These are phyloP conservation scores for Heliocidaris erythrogramma DNA, from an alignment of 35 echinoderm and acorn worm genomes.

Conservation along the genomic window DNA sequence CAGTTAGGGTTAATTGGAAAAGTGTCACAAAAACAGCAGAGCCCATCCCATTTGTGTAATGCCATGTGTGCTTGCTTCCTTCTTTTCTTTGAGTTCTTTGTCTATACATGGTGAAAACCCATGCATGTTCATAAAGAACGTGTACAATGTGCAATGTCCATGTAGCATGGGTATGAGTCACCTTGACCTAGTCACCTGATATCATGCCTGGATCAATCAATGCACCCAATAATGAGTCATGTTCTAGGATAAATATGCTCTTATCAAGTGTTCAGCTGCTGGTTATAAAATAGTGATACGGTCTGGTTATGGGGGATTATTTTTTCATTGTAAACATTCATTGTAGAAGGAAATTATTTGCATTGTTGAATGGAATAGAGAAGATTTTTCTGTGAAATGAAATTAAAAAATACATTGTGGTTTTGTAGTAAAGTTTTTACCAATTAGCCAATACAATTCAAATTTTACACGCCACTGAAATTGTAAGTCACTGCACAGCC, in stretches of 20 bases:
- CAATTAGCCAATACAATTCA: too few relatives aligned
- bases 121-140: not conserved
- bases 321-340: not conserved
- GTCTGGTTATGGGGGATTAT: not conserved
- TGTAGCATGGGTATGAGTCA: not conserved
- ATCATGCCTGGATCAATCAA: not conserved
- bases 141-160: not conserved
- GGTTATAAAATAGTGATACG: not conserved
- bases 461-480: too few relatives aligned
- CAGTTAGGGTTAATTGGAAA: too few relatives aligned
- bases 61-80: too few relatives aligned
- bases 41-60: too few relatives aligned
- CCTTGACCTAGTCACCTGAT: not conserved
- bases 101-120: not conserved
- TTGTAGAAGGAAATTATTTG: not conserved
- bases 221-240: not conserved
- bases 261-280: not conserved
- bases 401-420: not conserved
- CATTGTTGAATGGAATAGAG: not conserved
- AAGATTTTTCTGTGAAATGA: not conserved
- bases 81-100: too few relatives aligned
- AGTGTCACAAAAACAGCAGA: too few relatives aligned
- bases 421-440: too few relatives aligned
- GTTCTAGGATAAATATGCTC: not conserved
- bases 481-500: too few relatives aligned